Evolutionary conservation across 2,797 vertebrate species (phyloP).

Genomic region (Potorous gilbertii): DNA sequence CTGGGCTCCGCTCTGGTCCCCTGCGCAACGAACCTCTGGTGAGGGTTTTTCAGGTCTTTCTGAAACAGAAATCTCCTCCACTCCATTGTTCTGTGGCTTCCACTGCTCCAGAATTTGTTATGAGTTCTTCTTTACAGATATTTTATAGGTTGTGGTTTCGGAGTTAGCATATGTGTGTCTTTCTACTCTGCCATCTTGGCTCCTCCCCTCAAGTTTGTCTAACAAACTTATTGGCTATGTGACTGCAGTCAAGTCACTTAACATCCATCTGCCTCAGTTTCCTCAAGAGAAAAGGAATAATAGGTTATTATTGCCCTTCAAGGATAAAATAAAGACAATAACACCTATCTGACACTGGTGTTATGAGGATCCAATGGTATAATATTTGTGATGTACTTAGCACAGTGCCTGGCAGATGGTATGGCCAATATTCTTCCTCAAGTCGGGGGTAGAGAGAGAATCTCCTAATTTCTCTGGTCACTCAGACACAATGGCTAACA

Average conservation of each 20-base stretch:
- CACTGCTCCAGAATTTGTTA: no score
- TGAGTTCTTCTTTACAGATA: no score
- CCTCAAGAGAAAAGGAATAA: background rate
- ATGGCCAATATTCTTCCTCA: background rate
- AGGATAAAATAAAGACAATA: background rate
- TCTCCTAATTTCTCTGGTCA: background rate
- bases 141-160: no score
- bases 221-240: background rate
- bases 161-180: no score
- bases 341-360: background rate
- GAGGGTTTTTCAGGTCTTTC: no score
- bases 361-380: background rate
- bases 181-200: no score
- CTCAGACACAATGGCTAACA: background rate
- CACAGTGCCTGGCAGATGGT: background rate
- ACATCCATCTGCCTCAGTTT: background rate
- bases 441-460: background rate
- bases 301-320: background rate
- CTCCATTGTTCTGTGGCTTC: no score
- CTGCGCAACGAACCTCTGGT: no score
- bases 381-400: background rate
- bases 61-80: no score
- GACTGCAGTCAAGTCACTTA: background rate
- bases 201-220: no score
- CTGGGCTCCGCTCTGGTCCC: no score